These are phyloP conservation scores for Hozukius guyotensis DNA, from an alignment of 2,797 vertebrate species.

Conservation along the genomic window DNA sequence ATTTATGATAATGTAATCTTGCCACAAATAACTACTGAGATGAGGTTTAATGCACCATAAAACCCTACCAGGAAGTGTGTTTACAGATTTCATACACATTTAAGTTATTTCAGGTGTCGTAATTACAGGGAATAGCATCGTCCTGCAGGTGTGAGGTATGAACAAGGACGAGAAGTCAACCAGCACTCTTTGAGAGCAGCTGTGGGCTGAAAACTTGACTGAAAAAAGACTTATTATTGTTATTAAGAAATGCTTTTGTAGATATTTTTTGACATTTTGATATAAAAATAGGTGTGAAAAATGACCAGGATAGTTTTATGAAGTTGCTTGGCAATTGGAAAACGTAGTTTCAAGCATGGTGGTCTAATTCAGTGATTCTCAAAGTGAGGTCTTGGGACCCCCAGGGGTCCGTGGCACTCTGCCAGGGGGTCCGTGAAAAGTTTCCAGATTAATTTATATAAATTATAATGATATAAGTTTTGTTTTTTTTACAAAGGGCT, in stretches of 20 bases:
- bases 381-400: no score
- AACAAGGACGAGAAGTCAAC: background rate
- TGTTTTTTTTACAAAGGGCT: no score
- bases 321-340: background rate
- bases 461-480: no score
- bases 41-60: background rate
- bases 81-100: constrained; percentile 3
- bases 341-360: background rate
- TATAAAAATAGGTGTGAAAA: background rate
- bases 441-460: fast-evolving
- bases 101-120: background rate
- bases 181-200: background rate
- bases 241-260: background rate
- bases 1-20: background rate
- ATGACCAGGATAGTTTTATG: background rate
- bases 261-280: background rate
- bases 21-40: background rate
- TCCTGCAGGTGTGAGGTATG: background rate
- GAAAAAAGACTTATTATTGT: background rate
- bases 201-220: background rate
- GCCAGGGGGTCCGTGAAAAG: no score
- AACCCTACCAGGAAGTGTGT: background rate
- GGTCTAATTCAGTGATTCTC: background rate
- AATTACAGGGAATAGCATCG: background rate
- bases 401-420: no score